phyloP scores from a whole-genome alignment of 2,888 invertebrate genomes.

The Ctenicera cuprea region DNA sequence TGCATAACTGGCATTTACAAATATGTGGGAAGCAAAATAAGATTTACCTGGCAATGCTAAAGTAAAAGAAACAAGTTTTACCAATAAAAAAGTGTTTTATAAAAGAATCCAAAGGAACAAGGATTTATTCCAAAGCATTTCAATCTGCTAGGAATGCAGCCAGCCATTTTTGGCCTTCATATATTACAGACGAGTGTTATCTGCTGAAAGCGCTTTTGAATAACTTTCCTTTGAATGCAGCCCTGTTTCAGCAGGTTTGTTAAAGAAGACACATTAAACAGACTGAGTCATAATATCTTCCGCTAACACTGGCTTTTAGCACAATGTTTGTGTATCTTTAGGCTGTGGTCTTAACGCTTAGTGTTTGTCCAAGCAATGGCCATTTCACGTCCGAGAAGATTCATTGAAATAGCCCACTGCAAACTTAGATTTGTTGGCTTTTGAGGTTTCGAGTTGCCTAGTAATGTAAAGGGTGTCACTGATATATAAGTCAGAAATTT shows the following conservation, averaged over 20 bases:
- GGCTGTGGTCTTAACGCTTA: constrained; percentile 42
- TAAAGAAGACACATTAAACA: constrained; percentile 31
- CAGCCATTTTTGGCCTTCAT: not conserved
- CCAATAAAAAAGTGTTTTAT: not conserved
- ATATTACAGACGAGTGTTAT: not conserved
- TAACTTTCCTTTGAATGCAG: constrained; percentile 1
- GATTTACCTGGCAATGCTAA: not conserved
- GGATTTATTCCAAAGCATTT: not conserved
- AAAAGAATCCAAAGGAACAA: not conserved
- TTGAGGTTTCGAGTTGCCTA: constrained; percentile 8
- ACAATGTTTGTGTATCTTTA: constrained; percentile 43
- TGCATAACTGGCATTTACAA: constrained; percentile 5
- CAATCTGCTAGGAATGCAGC: constrained; percentile 20
- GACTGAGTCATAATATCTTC: constrained; percentile 33
- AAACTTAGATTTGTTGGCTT: constrained; percentile 25
- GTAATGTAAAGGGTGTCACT: constrained; percentile 4
- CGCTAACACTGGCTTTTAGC: constrained; percentile 37
- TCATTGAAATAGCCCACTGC: constrained; percentile 23
- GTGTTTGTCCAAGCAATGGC: constrained; percentile 38
- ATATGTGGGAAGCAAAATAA: not conserved
- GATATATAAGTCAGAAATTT: too few relatives aligned
- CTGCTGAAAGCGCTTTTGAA: constrained; percentile 15
- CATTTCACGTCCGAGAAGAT: constrained; percentile 28
- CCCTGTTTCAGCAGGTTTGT: constrained; percentile 17
- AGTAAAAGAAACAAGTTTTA: not conserved